These are phyloP conservation scores for Apomyelois bistriatella DNA, from an alignment of 2,888 invertebrate genomes.

Conservation along the genomic window DNA sequence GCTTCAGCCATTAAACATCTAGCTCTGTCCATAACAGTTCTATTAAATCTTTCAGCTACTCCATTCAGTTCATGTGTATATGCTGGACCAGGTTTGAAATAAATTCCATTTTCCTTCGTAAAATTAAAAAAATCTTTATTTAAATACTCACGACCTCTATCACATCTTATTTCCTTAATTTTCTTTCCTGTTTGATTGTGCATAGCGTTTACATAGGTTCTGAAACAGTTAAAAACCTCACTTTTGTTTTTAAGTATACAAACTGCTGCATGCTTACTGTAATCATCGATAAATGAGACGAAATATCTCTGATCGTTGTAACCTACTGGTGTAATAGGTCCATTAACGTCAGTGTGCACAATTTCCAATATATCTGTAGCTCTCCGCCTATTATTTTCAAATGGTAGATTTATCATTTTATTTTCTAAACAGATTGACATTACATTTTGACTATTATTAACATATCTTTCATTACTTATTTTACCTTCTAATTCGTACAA, in stretches of 20 bases:
- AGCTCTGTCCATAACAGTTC: conserved; percentile 11
- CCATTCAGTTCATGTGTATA: conserved; percentile 12
- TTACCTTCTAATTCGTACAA: background rate
- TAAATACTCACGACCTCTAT: background rate
- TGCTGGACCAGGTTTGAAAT: background rate
- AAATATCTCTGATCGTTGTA: background rate
- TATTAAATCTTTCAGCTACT: conserved; percentile 10
- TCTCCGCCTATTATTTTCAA: too few species aligned
- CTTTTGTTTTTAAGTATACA: background rate
- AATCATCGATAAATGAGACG: background rate
- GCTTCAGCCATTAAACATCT: conserved; percentile 13
- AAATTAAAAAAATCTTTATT: background rate
- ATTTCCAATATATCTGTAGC: too few species aligned
- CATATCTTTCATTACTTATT: background rate
- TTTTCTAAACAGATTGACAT: too few species aligned
- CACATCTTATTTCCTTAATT: background rate
- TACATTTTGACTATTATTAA: background rate
- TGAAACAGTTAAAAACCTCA: background rate
- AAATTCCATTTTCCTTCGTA: background rate
- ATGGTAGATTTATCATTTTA: too few species aligned
- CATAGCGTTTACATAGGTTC: background rate
- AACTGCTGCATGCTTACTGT: background rate
- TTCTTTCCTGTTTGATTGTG: background rate
- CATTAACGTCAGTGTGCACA: background rate
- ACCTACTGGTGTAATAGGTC: background rate